Evolutionary conservation across 2,888 invertebrate species (phyloP), one percentile per base, ranked within the genome.

Genomic region (Spodoptera picta): DNA sequence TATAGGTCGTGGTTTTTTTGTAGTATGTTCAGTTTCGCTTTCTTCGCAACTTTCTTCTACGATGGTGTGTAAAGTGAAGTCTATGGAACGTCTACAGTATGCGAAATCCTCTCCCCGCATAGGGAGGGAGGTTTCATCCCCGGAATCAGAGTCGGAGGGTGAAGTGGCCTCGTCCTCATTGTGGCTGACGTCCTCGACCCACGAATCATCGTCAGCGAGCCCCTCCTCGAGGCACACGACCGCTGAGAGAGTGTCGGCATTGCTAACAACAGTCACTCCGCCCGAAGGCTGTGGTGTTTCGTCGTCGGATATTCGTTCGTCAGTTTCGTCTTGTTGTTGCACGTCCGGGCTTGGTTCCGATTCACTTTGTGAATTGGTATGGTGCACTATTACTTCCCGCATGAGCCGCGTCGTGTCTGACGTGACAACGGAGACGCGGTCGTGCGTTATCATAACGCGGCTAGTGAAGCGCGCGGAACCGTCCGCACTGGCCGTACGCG

Each of bases 31-130:
- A 68, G 97, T 96, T 90, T 98, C 98, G 89, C 98, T 98, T 90
- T 98, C 98, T 92, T 98, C 98, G 89, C 98, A 98, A 83, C 98
- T 98, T 91, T 98, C 98, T 92, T 98, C 98, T 36, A 98, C 97
- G 78, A 98, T 98, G 0, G 98, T 98, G 86, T 98, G 98, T 71
- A 98, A 93, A 1, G 98, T 98, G 87, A 98, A 98, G 91, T 98
- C 98, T 83, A 98, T 96, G 61, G 97, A 96, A 57, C 98, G 96
- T 24, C 98, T 95, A 85, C 97, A 97, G 86, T 98, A 98, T 4
- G 97, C 95, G 49, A 98, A 95, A 71, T 98, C 98, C 69, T 98
- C 98, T 82, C 98, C 97, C 5, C 97, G 95, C 81, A 97, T 97
- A 12, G 96, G 95, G 66, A 96, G 95, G 11, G 95, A 94, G 45